Conservation (phyloP, 2,888 invertebrate genomes). For the Zygogramma bicolorata region DNA sequence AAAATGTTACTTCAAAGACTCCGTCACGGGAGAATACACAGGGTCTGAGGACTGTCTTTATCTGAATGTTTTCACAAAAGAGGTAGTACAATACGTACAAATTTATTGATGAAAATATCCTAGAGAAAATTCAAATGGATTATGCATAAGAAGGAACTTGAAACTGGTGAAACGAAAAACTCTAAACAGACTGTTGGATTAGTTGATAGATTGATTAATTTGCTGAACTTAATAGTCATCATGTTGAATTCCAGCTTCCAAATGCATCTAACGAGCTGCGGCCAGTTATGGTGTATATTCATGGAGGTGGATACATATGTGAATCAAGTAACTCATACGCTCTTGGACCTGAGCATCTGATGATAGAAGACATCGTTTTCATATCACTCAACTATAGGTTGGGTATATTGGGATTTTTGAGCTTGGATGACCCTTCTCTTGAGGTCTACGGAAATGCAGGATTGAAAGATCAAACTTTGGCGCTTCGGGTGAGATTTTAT, state of each 20-base stretch:
- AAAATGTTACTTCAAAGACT: slow-evolving; percentile 49
- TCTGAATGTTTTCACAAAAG: slow-evolving; percentile 55
- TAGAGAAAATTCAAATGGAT: no score
- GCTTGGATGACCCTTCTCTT: slow-evolving; percentile 64
- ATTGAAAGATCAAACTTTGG: slow-evolving; percentile 68
- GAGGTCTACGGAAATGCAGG: slow-evolving; percentile 69
- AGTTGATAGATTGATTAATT: no score
- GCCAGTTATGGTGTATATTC: slow-evolving; percentile 67
- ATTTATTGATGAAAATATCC: no score
- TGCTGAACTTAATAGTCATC: no score
- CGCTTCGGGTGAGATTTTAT: slow-evolving; percentile 57
- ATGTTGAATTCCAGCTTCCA: slow-evolving; percentile 29
- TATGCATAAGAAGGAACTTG: no score
- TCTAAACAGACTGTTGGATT: no score
- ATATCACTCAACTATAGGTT: slow-evolving; percentile 68
- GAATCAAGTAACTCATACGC: slow-evolving; percentile 60
- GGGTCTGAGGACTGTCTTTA: slow-evolving; percentile 59
- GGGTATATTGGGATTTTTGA: slow-evolving; percentile 67
- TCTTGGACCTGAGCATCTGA: slow-evolving; percentile 65
- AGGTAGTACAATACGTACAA: no score
- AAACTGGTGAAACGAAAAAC: no score
- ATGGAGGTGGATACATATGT: slow-evolving; percentile 67
- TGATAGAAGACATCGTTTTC: slow-evolving; percentile 67
- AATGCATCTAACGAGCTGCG: background rate
- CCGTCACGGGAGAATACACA: slow-evolving; percentile 35